Conservation (phyloP, 2,797 vertebrate species). For the Hydrocynus forskahlii region DNA sequence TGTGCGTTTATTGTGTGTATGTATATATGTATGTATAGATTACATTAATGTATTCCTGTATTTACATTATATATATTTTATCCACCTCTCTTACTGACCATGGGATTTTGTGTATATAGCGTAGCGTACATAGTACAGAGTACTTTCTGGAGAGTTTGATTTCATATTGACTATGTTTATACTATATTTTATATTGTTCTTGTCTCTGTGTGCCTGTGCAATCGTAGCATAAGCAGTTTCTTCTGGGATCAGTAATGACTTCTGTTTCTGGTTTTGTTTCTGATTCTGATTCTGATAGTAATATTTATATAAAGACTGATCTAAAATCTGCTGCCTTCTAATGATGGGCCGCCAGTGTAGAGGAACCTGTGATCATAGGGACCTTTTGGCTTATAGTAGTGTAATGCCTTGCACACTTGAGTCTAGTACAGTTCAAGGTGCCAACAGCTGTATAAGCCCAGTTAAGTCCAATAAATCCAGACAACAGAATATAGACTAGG, state of each 20-base stretch:
- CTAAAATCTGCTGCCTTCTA: neutral
- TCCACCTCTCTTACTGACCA: no score
- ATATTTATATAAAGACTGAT: neutral
- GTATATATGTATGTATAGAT: neutral
- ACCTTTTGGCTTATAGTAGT: conserved; percentile 25
- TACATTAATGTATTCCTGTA: neutral
- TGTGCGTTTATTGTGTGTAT: neutral
- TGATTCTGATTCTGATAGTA: neutral
- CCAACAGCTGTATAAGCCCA: conserved; percentile 72
- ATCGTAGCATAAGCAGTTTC: no score
- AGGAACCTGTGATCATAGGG: conserved; percentile 1
- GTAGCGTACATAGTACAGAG: no score
- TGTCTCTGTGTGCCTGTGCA: no score
- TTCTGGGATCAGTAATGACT: no score
- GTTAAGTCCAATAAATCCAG: conserved; percentile 58
- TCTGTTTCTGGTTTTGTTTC: no score
- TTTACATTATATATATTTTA: no score
- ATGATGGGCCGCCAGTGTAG: neutral
- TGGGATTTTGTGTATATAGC: no score
- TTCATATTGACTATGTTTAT: no score
- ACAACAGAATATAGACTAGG: conserved; percentile 24
- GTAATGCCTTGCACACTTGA: conserved; percentile 51
- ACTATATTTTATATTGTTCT: no score
- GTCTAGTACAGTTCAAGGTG: conserved; percentile 67
- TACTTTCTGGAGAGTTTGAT: no score